Evolutionary conservation across 2,797 vertebrate genomes (phyloP).

Genomic region (Epinephelus awoara): DNA sequence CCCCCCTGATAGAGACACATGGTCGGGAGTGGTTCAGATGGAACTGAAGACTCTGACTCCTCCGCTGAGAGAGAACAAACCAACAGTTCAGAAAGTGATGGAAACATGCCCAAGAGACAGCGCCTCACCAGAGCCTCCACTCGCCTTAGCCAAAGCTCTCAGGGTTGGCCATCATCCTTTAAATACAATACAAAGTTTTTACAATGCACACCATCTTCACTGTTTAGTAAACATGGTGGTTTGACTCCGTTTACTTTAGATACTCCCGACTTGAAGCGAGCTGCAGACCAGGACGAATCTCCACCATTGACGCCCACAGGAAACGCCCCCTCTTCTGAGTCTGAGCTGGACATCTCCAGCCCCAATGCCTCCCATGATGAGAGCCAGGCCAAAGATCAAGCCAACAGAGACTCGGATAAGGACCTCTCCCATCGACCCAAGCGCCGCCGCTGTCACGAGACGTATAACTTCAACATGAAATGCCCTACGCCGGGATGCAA

Average conservation of each 20-base stretch:
- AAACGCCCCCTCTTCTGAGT: constrained; percentile 98
- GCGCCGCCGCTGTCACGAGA: constrained; percentile 97
- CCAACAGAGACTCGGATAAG: constrained; percentile 95
- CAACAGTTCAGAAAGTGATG: constrained; percentile 97
- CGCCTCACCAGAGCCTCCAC: constrained; percentile 96
- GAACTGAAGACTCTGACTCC: constrained; percentile 97
- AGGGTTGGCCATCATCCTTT: constrained; percentile 85
- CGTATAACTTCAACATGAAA: constrained; percentile 99
- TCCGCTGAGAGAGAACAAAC: constrained; percentile 97
- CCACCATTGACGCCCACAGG: constrained; percentile 97
- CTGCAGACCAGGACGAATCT: constrained; percentile 95
- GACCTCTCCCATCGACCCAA: constrained; percentile 97
- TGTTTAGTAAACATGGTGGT: background rate
- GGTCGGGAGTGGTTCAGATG: constrained; percentile 94
- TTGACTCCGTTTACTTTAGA: constrained; percentile 65
- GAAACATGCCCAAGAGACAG: constrained; percentile 90
- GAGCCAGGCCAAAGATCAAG: constrained; percentile 94
- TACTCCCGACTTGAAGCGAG: constrained; percentile 91
- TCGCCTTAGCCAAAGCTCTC: constrained; percentile 97
- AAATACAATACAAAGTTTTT: background rate
- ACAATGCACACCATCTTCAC: background rate
- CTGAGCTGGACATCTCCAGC: constrained; percentile 98
- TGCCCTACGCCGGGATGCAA: constrained; percentile 99
- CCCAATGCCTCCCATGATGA: constrained; percentile 97
- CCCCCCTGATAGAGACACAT: constrained; percentile 90